Evolutionary conservation across 2,888 invertebrate species (phyloP).

Genomic region (Beris morrisii): DNA sequence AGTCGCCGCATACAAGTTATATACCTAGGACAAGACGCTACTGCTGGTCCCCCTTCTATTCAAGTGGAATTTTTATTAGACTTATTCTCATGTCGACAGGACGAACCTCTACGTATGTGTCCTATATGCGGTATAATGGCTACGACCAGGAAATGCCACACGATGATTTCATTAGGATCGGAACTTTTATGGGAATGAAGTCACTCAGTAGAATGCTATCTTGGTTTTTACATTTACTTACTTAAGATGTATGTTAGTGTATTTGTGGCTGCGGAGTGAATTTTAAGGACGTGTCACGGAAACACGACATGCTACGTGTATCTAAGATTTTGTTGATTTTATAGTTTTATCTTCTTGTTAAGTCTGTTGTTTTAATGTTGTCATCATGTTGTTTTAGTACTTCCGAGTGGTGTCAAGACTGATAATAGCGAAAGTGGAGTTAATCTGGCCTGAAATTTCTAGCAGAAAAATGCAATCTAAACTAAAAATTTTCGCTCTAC

Average conservation of each 20-base stretch:
- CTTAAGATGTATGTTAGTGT: conserved; percentile 7
- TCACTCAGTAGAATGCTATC: not conserved
- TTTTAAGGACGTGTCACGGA: conserved; percentile 16
- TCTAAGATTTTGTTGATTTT: conserved; percentile 16
- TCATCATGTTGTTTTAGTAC: not conserved
- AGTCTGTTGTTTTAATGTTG: conserved; percentile 6
- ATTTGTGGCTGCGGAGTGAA: not conserved
- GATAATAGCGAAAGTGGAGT: not conserved
- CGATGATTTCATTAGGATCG: conserved; percentile 23
- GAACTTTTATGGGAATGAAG: conserved; percentile 16
- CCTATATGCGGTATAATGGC: too few species aligned
- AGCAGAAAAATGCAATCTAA: too few species aligned
- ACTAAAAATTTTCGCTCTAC: too few species aligned
- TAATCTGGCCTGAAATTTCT: too few species aligned
- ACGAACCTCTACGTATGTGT: too few species aligned
- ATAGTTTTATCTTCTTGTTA: conserved; percentile 13
- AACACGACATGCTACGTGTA: conserved; percentile 15
- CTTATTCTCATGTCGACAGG: not conserved
- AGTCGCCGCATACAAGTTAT: conserved; percentile 5
- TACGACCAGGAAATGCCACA: not conserved
- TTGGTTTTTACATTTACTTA: conserved; percentile 17
- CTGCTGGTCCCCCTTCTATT: not conserved
- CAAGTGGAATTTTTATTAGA: conserved; percentile 9
- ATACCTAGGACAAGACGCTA: not conserved
- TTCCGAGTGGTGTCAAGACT: not conserved